A percentile compares a stretch with the other conserved stretches of the same genome.
These are phyloP conservation scores for Threskiornis aethiopicus DNA, from an alignment of 2,797 vertebrate species.

Conservation along the genomic window DNA sequence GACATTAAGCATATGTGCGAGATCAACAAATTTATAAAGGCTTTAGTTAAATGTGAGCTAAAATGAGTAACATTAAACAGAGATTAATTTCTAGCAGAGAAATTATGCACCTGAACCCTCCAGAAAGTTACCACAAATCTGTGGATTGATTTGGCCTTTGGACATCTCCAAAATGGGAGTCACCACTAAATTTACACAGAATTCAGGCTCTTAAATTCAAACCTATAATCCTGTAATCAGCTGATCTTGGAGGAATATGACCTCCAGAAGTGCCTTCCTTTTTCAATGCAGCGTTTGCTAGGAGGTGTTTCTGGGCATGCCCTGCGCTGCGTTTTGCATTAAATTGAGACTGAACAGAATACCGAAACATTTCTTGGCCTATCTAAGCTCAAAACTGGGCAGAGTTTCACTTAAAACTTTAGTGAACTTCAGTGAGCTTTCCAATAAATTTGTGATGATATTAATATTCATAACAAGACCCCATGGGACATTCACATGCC, in stretches of 20 bases:
- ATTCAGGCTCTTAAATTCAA: neutral
- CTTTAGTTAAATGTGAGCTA: neutral
- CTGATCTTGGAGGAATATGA: neutral
- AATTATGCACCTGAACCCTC: neutral
- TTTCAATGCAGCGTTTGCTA: neutral
- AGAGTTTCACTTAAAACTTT: neutral
- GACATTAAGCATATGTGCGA: neutral
- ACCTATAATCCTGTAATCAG: neutral
- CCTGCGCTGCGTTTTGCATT: neutral
- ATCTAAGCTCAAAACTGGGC: neutral
- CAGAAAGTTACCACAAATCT: neutral
- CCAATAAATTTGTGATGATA: neutral
- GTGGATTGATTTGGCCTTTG: neutral
- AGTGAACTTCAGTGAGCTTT: neutral
- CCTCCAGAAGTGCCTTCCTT: neutral
- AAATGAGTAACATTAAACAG: neutral
- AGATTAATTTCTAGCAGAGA: neutral
- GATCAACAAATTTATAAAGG: neutral
- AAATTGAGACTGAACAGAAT: neutral
- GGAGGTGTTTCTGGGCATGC: neutral
- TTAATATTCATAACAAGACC: neutral
- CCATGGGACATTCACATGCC: neutral
- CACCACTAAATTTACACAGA: neutral
- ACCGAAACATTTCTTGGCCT: neutral
- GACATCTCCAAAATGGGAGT: neutral